Base-by-base conservation (phyloP, 1,140 invertebrate genomes). In the Drosophila nannoptera region DNA sequence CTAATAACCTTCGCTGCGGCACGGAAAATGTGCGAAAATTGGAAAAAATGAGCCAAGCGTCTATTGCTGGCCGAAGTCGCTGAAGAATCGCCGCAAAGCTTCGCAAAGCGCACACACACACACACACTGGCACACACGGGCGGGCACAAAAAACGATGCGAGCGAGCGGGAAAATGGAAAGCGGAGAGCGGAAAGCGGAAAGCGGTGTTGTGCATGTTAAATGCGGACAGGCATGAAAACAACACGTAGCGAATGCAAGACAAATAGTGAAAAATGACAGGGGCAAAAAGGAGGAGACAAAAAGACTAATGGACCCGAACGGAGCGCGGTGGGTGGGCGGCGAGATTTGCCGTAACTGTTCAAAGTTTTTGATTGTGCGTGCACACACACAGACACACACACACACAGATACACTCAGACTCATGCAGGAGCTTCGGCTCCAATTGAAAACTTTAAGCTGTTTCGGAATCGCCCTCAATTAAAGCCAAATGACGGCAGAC, bases 121-220 rank as follows among this genome's bases (percentile, higher is more conserved):
- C 35, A 36, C 6, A 36, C 35, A 36, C n/a, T n/a, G n/a, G n/a
- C 35, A 36, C 6, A 36, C 2, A 9, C 40, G 7, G n/a, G 12
- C n/a, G 40, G 14, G 40, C n/a, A n/a, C n/a, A n/a, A n/a, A n/a
- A n/a, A n/a, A n/a, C n/a, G n/a, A n/a, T 2, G 22, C 22, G 22
- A 22, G 22, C 22, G 22, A 22, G 22, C 22, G 22, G 22, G 22
- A 22, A 22, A 22, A 14, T 42, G 40, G 38, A 7, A 40, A n/a
- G 12, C 1, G 33, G 29, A 29, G 16, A 33, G 32, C 29, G 7
- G 11, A 54, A 46, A 22, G 22, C 22, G 22, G 22, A 22, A 70
- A 78, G 74, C 78, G 75, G 80, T 78, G 77, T 74, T 75, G 75
- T 75, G 77, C 77, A 80, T 78, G 76, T 72, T 75, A 75, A 78